Evolutionary conservation across 2,113 vertebrate genomes (phyloP), one percentile per base, ranked within the genome.

Genomic region (Salvelinus namaycush): DNA sequence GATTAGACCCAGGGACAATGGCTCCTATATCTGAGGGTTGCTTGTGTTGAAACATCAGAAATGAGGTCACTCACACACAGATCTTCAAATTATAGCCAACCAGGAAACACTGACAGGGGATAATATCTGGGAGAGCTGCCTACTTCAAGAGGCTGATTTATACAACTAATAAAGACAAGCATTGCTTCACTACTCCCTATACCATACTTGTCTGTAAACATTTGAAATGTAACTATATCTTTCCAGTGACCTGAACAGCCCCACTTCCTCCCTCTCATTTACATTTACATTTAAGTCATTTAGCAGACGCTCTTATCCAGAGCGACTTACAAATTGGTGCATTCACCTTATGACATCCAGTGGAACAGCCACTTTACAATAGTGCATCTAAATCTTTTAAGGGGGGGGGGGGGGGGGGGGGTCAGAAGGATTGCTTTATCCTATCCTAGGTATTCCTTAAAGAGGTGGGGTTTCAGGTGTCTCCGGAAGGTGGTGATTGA

Each of bases 1-100:
- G 96, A 97, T 97, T 97, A 96, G 94, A 93, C 93, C 94, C 92
- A 91, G 90, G 94, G 91, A 96, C 95, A 96, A 95, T 95, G 92
- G 93, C 91, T 90, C 92, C 92, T 94, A 92, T 93, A 95, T 93
- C 39, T 44, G 79, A 31, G 78, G 90, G 83, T 92, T 2, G 39
- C 9, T 44, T 44, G 39, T 85, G 87, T 81, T 88, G 81, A 88
- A 88, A 86, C 81, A 86, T 85, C 83, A 89, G 84, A 88, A 89
- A 75, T 78, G 69, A 90, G 90, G 91, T 90, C 91, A 89, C 75
- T 66, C 72, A 77, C 76, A 81, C 76, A 81, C 68, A 49, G 44
- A 80, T 79, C 76, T 70, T 48, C 59, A 69, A 74, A 51, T 26
- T 20, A 39, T 26, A 59, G 54, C 29, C 68, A 44, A 54, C 6